A percentile compares a stretch with the other conserved stretches of the same genome.
Evolutionary conservation across 2,888 invertebrate genomes (phyloP).

Genomic region (Microctonus aethiopoides): DNA sequence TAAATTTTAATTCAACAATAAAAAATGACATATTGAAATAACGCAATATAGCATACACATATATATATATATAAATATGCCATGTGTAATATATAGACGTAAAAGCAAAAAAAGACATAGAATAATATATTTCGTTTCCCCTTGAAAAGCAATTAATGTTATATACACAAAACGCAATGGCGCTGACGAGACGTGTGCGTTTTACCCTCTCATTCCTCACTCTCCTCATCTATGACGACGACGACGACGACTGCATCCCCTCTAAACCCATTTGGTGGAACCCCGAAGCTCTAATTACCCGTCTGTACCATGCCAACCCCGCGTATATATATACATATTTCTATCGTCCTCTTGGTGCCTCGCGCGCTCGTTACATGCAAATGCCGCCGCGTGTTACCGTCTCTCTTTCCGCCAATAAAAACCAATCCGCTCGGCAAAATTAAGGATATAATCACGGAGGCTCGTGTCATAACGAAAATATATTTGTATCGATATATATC

Average conservation of each 20-base stretch:
- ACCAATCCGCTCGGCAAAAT: slow-evolving; percentile 49
- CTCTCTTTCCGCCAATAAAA: slow-evolving; percentile 63
- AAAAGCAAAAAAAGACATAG: too few relatives aligned
- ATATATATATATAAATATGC: slow-evolving; percentile 37
- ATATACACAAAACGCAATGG: slow-evolving; percentile 36
- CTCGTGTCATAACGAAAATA: background rate
- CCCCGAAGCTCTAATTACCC: slow-evolving; percentile 65
- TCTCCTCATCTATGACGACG: slow-evolving; percentile 25
- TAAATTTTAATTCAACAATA: slow-evolving; percentile 66
- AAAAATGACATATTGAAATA: slow-evolving; percentile 64
- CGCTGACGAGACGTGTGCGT: slow-evolving; percentile 40
- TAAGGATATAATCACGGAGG: slow-evolving; percentile 35
- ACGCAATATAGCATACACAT: slow-evolving; percentile 53
- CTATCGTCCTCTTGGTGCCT: slow-evolving; percentile 35
- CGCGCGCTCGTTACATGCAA: slow-evolving; percentile 46
- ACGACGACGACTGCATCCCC: slow-evolving; percentile 51
- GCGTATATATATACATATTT: too few relatives aligned
- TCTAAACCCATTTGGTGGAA: slow-evolving; percentile 50
- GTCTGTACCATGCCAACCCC: slow-evolving; percentile 46
- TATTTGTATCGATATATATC: background rate
- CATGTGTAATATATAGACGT: slow-evolving; percentile 16
- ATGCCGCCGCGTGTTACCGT: slow-evolving; percentile 44
- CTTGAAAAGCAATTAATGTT: slow-evolving; percentile 12
- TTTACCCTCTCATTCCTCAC: slow-evolving; percentile 31
- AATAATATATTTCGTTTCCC: slow-evolving; percentile 1